phyloP scores from a whole-genome alignment of 2,797 vertebrate species.

The Poecilia picta region DNA sequence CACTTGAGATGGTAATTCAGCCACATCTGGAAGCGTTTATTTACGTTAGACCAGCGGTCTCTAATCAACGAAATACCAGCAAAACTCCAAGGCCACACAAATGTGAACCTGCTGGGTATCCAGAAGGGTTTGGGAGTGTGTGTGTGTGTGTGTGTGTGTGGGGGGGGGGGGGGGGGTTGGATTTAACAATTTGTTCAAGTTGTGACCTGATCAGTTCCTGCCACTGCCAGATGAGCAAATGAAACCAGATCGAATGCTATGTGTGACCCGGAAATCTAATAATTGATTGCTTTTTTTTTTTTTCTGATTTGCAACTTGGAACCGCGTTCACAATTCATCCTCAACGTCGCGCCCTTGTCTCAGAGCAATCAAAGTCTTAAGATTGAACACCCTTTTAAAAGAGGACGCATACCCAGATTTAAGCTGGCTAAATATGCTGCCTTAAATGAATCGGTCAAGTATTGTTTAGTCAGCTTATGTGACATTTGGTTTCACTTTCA shows the following conservation, averaged over 20 bases:
- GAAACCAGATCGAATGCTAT: neutral
- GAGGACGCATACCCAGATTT: constrained; percentile 22
- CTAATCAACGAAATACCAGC: constrained; percentile 70
- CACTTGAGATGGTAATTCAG: constrained; percentile 46
- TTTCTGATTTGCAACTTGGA: neutral
- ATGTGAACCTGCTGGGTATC: constrained; percentile 23
- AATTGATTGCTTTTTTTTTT: too few species aligned
- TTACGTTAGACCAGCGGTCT: constrained; percentile 57
- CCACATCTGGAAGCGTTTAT: constrained; percentile 77
- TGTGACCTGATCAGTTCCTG: constrained; percentile 30
- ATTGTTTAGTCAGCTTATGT: constrained; percentile 40
- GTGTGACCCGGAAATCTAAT: neutral
- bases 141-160: too few species aligned
- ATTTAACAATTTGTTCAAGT: constrained; percentile 14
- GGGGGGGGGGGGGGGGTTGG: neutral
- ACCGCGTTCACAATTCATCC: neutral
- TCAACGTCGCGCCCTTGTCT: neutral
- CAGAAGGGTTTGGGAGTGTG: neutral
- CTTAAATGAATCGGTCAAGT: constrained; percentile 9
- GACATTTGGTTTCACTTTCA: constrained; percentile 31
- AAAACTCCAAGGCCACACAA: constrained; percentile 49
- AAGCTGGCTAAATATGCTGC: constrained; percentile 41
- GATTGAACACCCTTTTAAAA: neutral
- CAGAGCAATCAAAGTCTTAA: constrained; percentile 34
- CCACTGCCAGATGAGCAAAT: constrained; percentile 2